Evolutionary conservation across 2,113 vertebrate genomes (phyloP).

Genomic region (Orthonyx spaldingii): DNA sequence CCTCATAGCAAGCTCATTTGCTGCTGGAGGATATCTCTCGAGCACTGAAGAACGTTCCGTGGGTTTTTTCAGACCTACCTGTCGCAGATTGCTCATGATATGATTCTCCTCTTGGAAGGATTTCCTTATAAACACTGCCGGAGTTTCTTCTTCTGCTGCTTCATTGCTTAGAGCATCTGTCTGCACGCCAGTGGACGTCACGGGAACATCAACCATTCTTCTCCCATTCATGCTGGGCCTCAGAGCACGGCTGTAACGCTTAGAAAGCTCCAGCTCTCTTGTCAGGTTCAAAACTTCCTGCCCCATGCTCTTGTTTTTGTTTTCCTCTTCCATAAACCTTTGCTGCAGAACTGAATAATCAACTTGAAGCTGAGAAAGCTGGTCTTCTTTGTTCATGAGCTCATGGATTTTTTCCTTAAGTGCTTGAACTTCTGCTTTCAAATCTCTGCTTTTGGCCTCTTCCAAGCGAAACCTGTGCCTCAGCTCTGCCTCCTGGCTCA

Average conservation of each 20-base stretch:
- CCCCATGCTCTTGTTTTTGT: conserved; percentile 82
- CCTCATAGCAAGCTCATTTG: conserved; percentile 77
- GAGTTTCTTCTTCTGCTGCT: conserved; percentile 82
- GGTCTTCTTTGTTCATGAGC: conserved; percentile 96
- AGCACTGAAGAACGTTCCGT: conserved; percentile 80
- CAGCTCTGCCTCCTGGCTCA: conserved; percentile 85
- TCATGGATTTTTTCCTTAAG: conserved; percentile 97
- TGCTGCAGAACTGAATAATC: conserved; percentile 88
- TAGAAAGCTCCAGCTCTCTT: conserved; percentile 86
- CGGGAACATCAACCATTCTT: conserved; percentile 84
- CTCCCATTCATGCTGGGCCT: conserved; percentile 86
- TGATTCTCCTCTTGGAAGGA: conserved; percentile 94
- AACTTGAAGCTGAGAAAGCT: conserved; percentile 89
- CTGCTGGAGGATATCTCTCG: conserved; percentile 87
- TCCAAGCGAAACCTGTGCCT: conserved; percentile 83
- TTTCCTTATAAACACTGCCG: conserved; percentile 90
- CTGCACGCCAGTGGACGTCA: conserved; percentile 87
- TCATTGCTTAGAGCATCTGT: conserved; percentile 77
- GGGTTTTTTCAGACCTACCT: conserved; percentile 83
- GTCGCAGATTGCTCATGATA: conserved; percentile 92
- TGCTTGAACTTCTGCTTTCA: conserved; percentile 86
- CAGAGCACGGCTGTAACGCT: conserved; percentile 85
- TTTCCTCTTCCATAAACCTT: conserved; percentile 85
- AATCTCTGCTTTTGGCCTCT: conserved; percentile 83
- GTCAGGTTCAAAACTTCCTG: conserved; percentile 82